These are phyloP conservation scores for Otolemur garnettii DNA, from an alignment of 2,113 vertebrate genomes.

Conservation along the genomic window DNA sequence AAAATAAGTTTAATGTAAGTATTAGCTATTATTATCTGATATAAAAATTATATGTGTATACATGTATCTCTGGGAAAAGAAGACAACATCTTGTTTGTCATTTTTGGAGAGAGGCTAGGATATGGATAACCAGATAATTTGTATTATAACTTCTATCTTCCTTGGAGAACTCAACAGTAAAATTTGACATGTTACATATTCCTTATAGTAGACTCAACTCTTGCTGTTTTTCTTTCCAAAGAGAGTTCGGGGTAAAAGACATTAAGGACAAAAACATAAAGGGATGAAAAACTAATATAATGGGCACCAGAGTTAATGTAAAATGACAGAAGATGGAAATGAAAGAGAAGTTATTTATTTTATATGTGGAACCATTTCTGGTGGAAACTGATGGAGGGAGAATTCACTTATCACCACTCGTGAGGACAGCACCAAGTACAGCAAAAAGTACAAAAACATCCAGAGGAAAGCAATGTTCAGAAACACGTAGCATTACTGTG, in stretches of 20 bases:
- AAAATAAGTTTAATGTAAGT: neutral
- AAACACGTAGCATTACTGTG: neutral
- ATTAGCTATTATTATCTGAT: slow-evolving; percentile 4
- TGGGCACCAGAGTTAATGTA: neutral
- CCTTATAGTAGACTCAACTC: neutral
- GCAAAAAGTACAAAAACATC: neutral
- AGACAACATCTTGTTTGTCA: neutral
- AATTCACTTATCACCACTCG: neutral
- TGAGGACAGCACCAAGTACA: neutral
- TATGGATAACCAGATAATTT: neutral
- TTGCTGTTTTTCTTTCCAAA: neutral
- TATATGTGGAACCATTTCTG: neutral
- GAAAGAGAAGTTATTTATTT: neutral
- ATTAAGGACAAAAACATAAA: slow-evolving; percentile 7
- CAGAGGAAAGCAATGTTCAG: neutral
- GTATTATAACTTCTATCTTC: neutral
- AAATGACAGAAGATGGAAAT: neutral
- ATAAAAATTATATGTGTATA: neutral
- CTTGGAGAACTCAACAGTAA: slow-evolving; percentile 10
- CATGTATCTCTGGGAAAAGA: slow-evolving; percentile 30
- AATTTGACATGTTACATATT: neutral
- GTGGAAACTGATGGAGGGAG: neutral
- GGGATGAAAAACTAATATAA: neutral
- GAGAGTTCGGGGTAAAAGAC: neutral
- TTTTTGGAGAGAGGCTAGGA: neutral